Evolutionary conservation across 1,140 invertebrate genomes (phyloP).

Genomic region (Drosophila nasuta): DNA sequence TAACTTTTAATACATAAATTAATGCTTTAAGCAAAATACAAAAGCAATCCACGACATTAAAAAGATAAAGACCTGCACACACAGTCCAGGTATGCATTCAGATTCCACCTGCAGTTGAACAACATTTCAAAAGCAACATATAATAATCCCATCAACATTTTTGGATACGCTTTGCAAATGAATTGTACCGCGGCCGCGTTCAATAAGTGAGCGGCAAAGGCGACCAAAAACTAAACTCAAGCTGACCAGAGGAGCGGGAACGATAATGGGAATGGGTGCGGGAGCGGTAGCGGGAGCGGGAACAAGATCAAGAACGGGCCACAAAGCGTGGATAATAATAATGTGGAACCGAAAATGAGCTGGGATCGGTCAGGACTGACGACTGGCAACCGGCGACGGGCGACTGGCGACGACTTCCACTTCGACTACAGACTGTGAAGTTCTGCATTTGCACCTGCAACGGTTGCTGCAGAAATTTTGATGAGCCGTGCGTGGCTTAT

Average conservation of each 20-base stretch:
- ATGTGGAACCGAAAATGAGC: conserved; percentile 81
- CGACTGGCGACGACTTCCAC: conserved; percentile 32
- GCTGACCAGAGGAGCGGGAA: conserved; percentile 29
- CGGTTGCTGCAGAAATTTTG: conserved; percentile 60
- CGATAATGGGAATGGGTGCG: neutral
- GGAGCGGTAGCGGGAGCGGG: conserved; percentile 2
- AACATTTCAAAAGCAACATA: conserved; percentile 65
- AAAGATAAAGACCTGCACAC: conserved; percentile 69
- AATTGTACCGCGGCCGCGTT: conserved; percentile 66
- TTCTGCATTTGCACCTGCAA: conserved; percentile 77
- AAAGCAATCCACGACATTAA: conserved; percentile 71
- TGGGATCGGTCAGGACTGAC: conserved; percentile 51
- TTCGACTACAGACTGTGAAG: conserved; percentile 33
- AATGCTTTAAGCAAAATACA: conserved; percentile 72
- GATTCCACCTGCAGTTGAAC: conserved; percentile 77
- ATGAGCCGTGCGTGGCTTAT: conserved; percentile 73
- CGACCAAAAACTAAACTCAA: conserved; percentile 44
- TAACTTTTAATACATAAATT: conserved; percentile 82
- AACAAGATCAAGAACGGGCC: conserved; percentile 3
- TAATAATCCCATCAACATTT: conserved; percentile 84
- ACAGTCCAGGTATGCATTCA: conserved; percentile 30
- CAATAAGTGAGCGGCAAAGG: conserved; percentile 49
- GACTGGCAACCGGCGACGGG: conserved; percentile 33
- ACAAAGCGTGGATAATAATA: conserved; percentile 79
- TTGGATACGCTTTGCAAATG: conserved; percentile 83